Evolutionary conservation across 2,113 vertebrate species (phyloP).

Genomic region (Balaeniceps rex): DNA sequence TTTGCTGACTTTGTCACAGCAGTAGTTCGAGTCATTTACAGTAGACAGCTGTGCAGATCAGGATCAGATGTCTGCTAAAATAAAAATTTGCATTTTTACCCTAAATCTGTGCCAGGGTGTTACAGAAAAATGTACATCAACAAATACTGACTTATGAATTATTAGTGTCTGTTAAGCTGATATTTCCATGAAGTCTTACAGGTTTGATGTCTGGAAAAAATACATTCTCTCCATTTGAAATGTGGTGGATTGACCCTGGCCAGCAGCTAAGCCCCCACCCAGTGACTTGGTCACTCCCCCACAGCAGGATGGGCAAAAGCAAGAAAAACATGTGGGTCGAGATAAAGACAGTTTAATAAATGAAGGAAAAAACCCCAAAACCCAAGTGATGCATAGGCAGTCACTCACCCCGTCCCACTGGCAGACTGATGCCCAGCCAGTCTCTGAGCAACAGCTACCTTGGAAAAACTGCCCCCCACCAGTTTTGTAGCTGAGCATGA

Average conservation of each 20-base stretch:
- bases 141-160: background rate
- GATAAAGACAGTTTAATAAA: background rate
- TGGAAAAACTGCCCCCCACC: background rate
- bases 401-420: background rate
- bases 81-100: background rate
- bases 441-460: background rate
- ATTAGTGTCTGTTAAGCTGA: background rate
- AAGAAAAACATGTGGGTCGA: background rate
- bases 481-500: background rate
- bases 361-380: background rate
- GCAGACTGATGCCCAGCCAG: fast-evolving
- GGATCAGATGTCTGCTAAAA: background rate
- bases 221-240: background rate
- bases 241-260: background rate
- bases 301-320: background rate
- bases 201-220: background rate
- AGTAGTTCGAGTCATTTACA: background rate
- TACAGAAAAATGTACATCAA: background rate
- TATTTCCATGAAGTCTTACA: background rate
- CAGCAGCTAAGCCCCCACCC: background rate
- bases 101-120: background rate
- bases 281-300: background rate
- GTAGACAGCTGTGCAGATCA: background rate
- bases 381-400: background rate
- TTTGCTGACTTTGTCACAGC: background rate